Percentiles rank a stretch among this genome's conserved stretches.
Conservation (phyloP, 2,113 vertebrate genomes). For the Haplochromis vanheusdeni region DNA sequence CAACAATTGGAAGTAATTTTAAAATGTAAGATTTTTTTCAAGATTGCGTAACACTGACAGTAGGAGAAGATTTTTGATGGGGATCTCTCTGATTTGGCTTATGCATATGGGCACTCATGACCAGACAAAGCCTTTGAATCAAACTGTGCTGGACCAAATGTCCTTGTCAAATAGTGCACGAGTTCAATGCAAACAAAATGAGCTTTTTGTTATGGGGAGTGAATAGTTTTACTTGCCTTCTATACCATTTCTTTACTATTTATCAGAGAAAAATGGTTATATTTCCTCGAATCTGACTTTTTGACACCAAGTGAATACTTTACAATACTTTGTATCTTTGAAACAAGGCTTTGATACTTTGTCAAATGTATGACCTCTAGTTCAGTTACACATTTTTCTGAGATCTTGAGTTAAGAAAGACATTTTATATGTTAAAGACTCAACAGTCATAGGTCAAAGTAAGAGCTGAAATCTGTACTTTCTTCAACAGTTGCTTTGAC, state of each 20-base stretch:
- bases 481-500: background rate
- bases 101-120: fast-evolving
- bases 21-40: background rate
- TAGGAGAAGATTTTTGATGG: background rate
- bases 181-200: background rate
- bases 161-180: background rate
- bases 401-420: background rate
- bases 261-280: background rate
- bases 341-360: background rate
- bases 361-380: background rate
- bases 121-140: fast-evolving
- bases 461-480: background rate
- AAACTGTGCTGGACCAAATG: background rate
- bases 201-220: background rate
- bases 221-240: background rate
- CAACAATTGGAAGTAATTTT: background rate
- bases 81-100: background rate
- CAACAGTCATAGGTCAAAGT: background rate
- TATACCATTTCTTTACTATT: background rate
- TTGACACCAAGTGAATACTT: background rate
- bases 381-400: background rate
- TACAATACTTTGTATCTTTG: background rate
- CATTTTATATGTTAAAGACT: background rate
- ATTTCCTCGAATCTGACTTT: background rate
- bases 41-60: background rate